Evolutionary conservation across 2,113 vertebrate species (phyloP).

Genomic region (Saccopteryx leptura): DNA sequence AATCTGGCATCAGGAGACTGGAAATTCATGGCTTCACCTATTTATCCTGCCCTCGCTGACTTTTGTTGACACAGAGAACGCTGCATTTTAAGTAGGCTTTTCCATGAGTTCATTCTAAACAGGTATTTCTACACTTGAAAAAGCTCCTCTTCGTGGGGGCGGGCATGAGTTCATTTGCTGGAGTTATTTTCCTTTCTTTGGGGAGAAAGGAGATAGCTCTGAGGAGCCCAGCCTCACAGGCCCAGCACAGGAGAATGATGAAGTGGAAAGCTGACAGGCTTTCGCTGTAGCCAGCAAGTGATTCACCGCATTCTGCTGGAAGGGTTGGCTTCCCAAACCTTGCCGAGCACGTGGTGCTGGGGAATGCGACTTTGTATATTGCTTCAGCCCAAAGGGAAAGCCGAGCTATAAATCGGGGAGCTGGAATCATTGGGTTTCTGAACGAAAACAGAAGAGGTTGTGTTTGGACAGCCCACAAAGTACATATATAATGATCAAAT

Average conservation of each 20-base stretch:
- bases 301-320: background rate
- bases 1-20: constrained; percentile 66
- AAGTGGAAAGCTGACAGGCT: constrained; percentile 15
- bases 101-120: constrained; percentile 74
- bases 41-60: constrained; percentile 62
- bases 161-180: background rate
- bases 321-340: constrained; percentile 68
- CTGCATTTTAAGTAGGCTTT: constrained; percentile 68
- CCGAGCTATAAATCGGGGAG: constrained; percentile 77
- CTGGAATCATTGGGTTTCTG: constrained; percentile 75
- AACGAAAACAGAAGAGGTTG: constrained; percentile 74
- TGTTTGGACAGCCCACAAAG: constrained; percentile 78
- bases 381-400: constrained; percentile 69
- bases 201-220: constrained; percentile 30
- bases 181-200: constrained; percentile 45
- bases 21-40: constrained; percentile 73
- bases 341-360: background rate
- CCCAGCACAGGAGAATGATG: background rate
- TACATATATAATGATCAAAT: constrained; percentile 18
- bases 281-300: constrained; percentile 2
- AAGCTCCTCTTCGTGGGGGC: constrained; percentile 59
- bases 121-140: constrained; percentile 54
- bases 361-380: constrained; percentile 65
- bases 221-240: constrained; percentile 51
- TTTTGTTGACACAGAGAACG: constrained; percentile 53